These are phyloP conservation scores for Drosophila pectinifera DNA, from an alignment of 1,140 invertebrate genomes.

Conservation along the genomic window DNA sequence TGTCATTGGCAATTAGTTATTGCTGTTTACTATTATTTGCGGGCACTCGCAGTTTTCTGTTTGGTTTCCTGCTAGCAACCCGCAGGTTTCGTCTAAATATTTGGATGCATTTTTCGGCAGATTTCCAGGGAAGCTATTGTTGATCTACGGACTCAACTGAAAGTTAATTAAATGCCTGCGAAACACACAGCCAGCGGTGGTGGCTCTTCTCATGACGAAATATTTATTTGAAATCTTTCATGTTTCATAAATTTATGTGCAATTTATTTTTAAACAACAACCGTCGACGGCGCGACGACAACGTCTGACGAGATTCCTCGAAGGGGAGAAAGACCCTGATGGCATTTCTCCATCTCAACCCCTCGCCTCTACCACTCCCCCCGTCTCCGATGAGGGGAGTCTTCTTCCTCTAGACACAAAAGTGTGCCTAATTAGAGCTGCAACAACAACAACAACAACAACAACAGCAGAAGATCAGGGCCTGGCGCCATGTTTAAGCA, in stretches of 20 bases:
- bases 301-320: constrained; percentile 46
- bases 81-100: constrained; percentile 17
- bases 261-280: constrained; percentile 80
- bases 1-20: constrained; percentile 81
- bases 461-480: constrained; percentile 35
- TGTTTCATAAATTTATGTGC: constrained; percentile 83
- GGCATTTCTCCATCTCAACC: constrained; percentile 12
- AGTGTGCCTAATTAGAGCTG: constrained; percentile 80
- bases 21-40: constrained; percentile 53
- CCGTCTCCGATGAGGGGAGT: background rate
- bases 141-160: constrained; percentile 13
- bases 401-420: constrained; percentile 36
- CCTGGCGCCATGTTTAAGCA: constrained; percentile 71
- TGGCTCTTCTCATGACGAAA: constrained; percentile 64
- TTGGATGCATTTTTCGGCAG: constrained; percentile 4
- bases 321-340: constrained; percentile 46
- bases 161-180: constrained; percentile 6
- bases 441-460: constrained; percentile 44
- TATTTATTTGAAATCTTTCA: constrained; percentile 84
- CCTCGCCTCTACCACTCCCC: background rate
- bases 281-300: constrained; percentile 62
- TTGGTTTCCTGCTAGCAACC: constrained; percentile 17
- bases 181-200: background rate
- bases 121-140: constrained; percentile 11
- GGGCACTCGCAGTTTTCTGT: constrained; percentile 8